Percentiles rank a stretch among this genome's conserved stretches.
Evolutionary conservation across 2,888 invertebrate genomes (phyloP).

Genomic region (Cantharis rustica): DNA sequence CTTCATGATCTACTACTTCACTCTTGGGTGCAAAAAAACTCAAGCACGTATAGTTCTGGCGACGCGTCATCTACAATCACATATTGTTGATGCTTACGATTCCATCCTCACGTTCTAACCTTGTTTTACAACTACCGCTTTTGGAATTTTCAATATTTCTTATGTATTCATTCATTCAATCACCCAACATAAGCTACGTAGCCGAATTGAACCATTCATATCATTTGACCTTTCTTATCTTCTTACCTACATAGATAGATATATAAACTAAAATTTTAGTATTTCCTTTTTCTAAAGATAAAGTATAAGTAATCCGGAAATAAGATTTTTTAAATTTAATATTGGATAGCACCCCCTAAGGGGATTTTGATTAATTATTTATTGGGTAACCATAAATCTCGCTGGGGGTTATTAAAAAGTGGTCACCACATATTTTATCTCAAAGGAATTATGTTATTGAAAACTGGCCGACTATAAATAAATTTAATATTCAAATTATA

Average conservation of each 20-base stretch:
- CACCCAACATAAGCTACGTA: slow-evolving; percentile 26
- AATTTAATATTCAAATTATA: neutral
- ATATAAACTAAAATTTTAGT: neutral
- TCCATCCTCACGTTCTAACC: slow-evolving; percentile 19
- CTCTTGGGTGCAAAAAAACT: slow-evolving; percentile 9
- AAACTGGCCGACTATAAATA: neutral
- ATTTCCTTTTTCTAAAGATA: neutral
- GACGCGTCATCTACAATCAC: slow-evolving; percentile 22
- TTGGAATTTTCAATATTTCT: neutral
- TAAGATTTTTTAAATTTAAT: neutral
- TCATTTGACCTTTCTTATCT: slow-evolving; percentile 13
- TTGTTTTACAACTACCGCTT: slow-evolving; percentile 22
- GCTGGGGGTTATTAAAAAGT: neutral
- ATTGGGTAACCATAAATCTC: neutral
- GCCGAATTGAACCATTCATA: slow-evolving; percentile 26
- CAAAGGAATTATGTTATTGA: neutral
- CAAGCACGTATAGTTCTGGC: slow-evolving; percentile 21
- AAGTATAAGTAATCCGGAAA: neutral
- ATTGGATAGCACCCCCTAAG: neutral
- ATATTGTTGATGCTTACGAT: slow-evolving; percentile 19
- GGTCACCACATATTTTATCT: neutral
- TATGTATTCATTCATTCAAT: slow-evolving; percentile 26
- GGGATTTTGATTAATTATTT: neutral
- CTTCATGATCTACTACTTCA: slow-evolving; percentile 18
- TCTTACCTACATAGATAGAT: neutral